Base-by-base conservation (phyloP, 2,888 invertebrate genomes). In the Argyresthia goedartella region DNA sequence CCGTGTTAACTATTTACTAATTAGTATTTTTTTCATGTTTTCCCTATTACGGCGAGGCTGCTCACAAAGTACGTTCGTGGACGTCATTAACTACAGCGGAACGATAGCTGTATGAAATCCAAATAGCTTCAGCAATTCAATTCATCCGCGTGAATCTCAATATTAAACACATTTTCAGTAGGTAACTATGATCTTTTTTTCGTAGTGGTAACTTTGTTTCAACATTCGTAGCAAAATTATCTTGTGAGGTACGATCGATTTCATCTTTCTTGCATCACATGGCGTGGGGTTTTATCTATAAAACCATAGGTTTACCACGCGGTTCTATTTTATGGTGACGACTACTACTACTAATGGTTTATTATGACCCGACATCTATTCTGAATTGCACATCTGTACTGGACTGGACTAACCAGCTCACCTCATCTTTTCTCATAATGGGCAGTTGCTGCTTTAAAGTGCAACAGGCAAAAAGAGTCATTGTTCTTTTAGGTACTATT, bases 11-110 rank as follows among this genome's bases (percentile, higher is more conserved):
- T 41, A 42, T 46, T 49, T 51, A 51, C 14, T 47, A 50, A 42
- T 15, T 42, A 50, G 16, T 36, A 49, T 43, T 44, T 54, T 55
- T 52, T 49, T 58, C 33, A 7, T 33, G 25, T 25, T 35, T 15
- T 25, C 25, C n/a, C 25, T 16, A n/a, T 49, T 42, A n/a, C n/a
- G n/a, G 8, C 14, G 41, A 15, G n/a, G 35, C n/a, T 13, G 36
- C 48, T 25, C 13, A 13, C n/a, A 33, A 43, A 11, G n/a, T 39
- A 39, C 46, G 36, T n/a, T 14, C 35, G 35, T 36, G 48, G 14
- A 36, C 48, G 48, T 48, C 48, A 48, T 48, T 48, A 13, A 13
- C 13, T 9, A 48, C 46, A 9, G 46, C n/a, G n/a, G 10, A 46
- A 11, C 48, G 48, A 36, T 48, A n/a, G n/a, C n/a, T n/a, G n/a